These are phyloP conservation scores for Ornithoptera priamus DNA, from an alignment of 2,888 invertebrate genomes.

Conservation along the genomic window DNA sequence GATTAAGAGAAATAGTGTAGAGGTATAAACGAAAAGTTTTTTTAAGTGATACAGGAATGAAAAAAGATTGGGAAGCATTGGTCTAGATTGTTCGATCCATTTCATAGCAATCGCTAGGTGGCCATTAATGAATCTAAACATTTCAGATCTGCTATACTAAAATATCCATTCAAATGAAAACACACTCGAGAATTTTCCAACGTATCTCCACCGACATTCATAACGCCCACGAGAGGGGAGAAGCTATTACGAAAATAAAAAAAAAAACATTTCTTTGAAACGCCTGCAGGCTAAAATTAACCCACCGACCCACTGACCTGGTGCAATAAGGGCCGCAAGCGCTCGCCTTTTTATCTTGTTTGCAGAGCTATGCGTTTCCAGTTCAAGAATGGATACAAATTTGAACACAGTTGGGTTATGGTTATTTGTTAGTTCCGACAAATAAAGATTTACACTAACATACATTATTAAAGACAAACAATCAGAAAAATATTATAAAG, in stretches of 20 bases:
- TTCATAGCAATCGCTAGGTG: no score
- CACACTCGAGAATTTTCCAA: no score
- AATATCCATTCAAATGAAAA: no score
- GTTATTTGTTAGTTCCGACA: not conserved
- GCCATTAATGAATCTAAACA: no score
- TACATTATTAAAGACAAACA: no score
- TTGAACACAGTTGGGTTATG: not conserved
- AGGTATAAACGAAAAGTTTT: no score
- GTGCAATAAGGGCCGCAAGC: conserved; percentile 11
- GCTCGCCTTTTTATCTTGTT: conserved; percentile 9
- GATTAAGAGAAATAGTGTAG: no score
- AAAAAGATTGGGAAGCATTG: no score
- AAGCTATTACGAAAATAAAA: conserved; percentile 17
- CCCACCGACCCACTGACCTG: conserved; percentile 17
- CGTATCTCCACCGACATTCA: not conserved
- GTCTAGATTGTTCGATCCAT: no score
- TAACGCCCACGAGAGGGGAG: not conserved
- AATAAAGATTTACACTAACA: not conserved
- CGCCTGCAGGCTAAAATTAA: conserved; percentile 18
- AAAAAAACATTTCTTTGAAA: conserved; percentile 10
- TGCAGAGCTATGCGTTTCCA: conserved; percentile 4
- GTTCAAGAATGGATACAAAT: conserved; percentile 2
- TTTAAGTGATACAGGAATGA: no score
- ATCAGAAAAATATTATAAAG: no score
- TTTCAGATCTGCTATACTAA: no score